Percentiles rank a stretch among this genome's conserved stretches.
phyloP scores from a whole-genome alignment of 1,140 invertebrate genomes.

The Ridgeia piscesae region DNA sequence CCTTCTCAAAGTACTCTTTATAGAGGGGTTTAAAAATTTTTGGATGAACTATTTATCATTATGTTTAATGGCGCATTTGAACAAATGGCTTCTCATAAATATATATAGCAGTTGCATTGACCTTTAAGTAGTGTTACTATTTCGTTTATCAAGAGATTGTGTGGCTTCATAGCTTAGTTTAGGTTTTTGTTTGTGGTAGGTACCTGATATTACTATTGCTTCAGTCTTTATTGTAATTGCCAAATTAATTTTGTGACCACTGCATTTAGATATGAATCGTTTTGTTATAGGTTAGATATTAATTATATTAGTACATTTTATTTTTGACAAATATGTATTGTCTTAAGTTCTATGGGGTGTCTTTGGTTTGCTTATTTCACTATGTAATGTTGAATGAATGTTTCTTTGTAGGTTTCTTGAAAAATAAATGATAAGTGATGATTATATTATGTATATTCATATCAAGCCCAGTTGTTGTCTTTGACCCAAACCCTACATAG shows the following conservation, averaged over 20 bases:
- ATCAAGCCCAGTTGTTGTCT: neutral
- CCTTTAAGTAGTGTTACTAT: neutral
- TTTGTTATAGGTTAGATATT: neutral
- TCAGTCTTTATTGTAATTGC: neutral
- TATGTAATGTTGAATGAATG: neutral
- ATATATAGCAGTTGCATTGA: too few species aligned
- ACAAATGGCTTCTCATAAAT: too few species aligned
- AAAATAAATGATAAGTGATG: neutral
- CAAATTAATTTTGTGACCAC: neutral
- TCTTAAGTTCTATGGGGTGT: neutral
- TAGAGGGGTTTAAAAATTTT: too few species aligned
- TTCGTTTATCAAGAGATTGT: neutral
- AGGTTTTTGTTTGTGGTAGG: neutral
- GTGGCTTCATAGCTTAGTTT: neutral
- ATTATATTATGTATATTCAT: neutral
- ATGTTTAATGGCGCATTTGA: too few species aligned
- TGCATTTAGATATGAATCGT: neutral
- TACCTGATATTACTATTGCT: neutral
- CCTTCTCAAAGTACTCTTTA: too few species aligned
- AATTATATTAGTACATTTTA: neutral
- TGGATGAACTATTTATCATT: too few species aligned
- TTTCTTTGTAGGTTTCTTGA: too few species aligned
- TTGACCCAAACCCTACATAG: neutral
- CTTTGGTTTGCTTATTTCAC: neutral
- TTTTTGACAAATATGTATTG: neutral